These are phyloP conservation scores for Cyprinodon brontotheroides DNA, from an alignment of 2,113 vertebrate species.

Conservation along the genomic window DNA sequence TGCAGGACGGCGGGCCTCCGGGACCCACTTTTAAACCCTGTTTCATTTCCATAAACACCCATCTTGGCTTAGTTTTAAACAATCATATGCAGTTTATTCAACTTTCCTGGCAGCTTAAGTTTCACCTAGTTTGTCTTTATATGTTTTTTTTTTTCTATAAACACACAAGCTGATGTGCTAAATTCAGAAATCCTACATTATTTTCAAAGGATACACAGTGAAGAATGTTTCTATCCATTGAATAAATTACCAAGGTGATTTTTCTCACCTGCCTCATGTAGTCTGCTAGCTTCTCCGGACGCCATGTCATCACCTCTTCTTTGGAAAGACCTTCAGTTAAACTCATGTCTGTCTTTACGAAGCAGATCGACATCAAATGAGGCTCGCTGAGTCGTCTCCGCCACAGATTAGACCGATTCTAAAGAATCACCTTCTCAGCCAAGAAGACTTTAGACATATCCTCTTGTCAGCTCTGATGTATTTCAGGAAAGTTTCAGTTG, in stretches of 20 bases:
- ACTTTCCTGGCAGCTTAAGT: background rate
- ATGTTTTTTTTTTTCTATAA: too few species aligned
- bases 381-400: background rate
- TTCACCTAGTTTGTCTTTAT: too few species aligned
- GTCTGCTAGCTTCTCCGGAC: slow-evolving; percentile 32
- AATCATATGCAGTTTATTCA: background rate
- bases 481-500: background rate
- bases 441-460: background rate
- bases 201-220: background rate
- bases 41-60: background rate
- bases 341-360: slow-evolving; percentile 18
- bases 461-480: background rate
- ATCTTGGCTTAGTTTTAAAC: background rate
- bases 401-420: background rate
- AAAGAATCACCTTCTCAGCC: background rate
- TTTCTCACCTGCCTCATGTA: slow-evolving; percentile 34
- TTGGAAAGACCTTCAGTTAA: slow-evolving; percentile 14
- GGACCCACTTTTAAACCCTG: too few species aligned
- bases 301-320: slow-evolving; percentile 49
- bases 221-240: background rate
- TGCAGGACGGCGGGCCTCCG: too few species aligned
- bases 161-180: background rate
- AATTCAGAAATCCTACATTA: background rate
- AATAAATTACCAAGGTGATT: background rate
- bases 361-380: background rate